phyloP scores from a whole-genome alignment of 2,797 vertebrate species.

The Gephyroberyx darwinii region DNA sequence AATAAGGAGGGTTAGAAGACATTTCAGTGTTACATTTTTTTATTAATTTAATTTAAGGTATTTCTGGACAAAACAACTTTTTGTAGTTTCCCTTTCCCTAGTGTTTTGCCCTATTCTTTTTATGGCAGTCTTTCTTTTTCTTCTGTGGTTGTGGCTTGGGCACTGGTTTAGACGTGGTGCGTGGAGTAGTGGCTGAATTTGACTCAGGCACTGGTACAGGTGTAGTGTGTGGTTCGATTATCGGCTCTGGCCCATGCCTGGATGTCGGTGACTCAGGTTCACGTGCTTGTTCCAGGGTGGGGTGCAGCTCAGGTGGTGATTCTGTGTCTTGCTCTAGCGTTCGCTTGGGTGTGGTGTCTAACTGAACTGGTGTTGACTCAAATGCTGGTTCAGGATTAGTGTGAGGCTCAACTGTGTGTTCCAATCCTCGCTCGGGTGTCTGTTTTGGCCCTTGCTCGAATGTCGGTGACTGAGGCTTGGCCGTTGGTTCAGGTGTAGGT shows the following conservation, averaged over 20 bases:
- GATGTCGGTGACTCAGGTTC: not conserved
- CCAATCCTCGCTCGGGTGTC: not conserved
- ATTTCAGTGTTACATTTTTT: too few relatives aligned
- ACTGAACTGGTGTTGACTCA: too few relatives aligned
- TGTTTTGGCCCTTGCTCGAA: too few relatives aligned
- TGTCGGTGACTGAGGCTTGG: too few relatives aligned
- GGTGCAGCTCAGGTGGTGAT: not conserved
- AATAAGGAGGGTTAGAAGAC: too few relatives aligned
- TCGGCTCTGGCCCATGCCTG: not conserved
- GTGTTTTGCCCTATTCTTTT: not conserved
- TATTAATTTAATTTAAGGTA: too few relatives aligned
- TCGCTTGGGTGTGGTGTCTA: not conserved
- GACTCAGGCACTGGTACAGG: not conserved
- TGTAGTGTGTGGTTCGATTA: too few relatives aligned
- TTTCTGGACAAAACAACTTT: too few relatives aligned
- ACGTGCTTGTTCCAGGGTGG: too few relatives aligned
- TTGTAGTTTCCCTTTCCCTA: too few relatives aligned
- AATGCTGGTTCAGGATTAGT: not conserved
- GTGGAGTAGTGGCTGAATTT: not conserved
- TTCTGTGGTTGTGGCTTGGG: conserved; percentile 4
- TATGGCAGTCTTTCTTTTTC: conserved; percentile 33
- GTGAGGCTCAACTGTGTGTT: not conserved
- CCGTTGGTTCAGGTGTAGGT: too few relatives aligned
- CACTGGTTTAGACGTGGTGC: not conserved
- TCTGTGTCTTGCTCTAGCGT: too few relatives aligned